Percentiles rank a stretch among this genome's conserved stretches.
phyloP scores from a whole-genome alignment of 64 coral and sea anemone species.

The Porites australiensis region DNA sequence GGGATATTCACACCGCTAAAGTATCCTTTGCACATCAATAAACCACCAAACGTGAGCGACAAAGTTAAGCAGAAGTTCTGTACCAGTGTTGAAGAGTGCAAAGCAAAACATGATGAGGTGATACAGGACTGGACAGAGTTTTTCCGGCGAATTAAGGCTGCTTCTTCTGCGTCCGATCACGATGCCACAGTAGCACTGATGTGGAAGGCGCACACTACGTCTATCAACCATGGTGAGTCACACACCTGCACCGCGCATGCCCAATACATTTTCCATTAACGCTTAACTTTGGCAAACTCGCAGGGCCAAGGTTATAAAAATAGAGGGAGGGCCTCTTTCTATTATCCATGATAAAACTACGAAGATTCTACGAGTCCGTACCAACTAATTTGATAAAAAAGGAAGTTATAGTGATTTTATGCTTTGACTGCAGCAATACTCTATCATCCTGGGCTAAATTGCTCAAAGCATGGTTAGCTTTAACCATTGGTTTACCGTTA shows the following conservation, averaged over 20 bases:
- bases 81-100: conserved; percentile 60
- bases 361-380: too few species aligned
- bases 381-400: too few species aligned
- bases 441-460: too few species aligned
- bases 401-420: too few species aligned
- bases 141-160: conserved; percentile 52
- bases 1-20: conserved; percentile 38
- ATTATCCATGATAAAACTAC: too few species aligned
- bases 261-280: too few species aligned
- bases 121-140: conserved; percentile 75
- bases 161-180: background rate
- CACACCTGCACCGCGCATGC: background rate
- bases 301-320: too few species aligned
- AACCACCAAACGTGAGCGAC: conserved; percentile 62
- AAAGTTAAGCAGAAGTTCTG: conserved; percentile 68
- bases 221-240: conserved; percentile 66
- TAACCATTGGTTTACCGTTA: too few species aligned
- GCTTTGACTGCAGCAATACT: too few species aligned
- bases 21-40: conserved; percentile 59
- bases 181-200: conserved; percentile 55
- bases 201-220: conserved; percentile 80
- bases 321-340: too few species aligned
- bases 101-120: conserved; percentile 32
- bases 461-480: too few species aligned
- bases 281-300: too few species aligned